phyloP scores from a whole-genome alignment of 2,113 vertebrate species.

The Takifugu bimaculatus region DNA sequence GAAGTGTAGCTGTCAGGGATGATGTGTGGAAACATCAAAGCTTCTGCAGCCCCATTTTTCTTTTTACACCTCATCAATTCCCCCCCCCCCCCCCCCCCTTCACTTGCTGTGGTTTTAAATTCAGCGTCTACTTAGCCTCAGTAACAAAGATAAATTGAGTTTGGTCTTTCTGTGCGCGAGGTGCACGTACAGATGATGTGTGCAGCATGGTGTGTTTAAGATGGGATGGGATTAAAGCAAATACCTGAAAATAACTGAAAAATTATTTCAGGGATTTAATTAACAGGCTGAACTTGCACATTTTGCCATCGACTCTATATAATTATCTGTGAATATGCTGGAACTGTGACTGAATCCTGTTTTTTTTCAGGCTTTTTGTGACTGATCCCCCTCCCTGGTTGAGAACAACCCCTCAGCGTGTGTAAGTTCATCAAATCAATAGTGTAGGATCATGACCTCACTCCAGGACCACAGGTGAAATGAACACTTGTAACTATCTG shows the following conservation, averaged over 20 bases:
- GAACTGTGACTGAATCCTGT: too few relatives aligned
- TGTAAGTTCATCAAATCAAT: neutral
- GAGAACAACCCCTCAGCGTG: neutral
- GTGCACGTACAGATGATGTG: too few relatives aligned
- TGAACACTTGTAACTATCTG: neutral
- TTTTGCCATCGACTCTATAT: too few relatives aligned
- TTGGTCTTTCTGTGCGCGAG: neutral
- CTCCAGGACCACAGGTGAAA: neutral
- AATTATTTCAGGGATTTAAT: too few relatives aligned
- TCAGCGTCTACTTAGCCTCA: conserved; percentile 38
- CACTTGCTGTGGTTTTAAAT: conserved; percentile 38
- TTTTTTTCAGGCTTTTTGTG: neutral
- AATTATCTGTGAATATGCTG: too few relatives aligned
- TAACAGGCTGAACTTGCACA: too few relatives aligned
- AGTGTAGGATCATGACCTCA: conserved; percentile 5
- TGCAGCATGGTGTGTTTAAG: too few relatives aligned
- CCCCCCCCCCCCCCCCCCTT: conserved; percentile 26
- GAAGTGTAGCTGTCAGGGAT: conserved; percentile 52
- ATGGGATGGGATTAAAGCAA: too few relatives aligned
- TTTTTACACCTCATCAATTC: conserved; percentile 65
- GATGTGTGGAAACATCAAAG: conserved; percentile 61
- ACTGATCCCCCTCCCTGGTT: neutral
- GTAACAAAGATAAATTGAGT: conserved; percentile 45
- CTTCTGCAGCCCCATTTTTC: conserved; percentile 47
- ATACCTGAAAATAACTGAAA: too few relatives aligned